Conservation (phyloP, 2,797 vertebrate genomes). For the Semotilus atromaculatus region DNA sequence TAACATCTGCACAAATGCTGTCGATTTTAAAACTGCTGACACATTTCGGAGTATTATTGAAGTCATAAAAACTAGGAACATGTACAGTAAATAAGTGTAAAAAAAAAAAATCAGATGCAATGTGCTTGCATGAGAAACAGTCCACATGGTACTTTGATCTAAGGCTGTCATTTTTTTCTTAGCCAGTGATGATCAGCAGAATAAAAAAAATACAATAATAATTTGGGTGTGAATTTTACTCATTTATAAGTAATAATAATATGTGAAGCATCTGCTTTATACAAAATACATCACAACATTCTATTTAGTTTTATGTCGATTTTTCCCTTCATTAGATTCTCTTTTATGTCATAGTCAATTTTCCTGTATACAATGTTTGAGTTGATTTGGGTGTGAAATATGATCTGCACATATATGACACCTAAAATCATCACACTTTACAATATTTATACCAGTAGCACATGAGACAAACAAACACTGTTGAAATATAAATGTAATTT, state of each 20-base stretch:
- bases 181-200: constrained; percentile 68
- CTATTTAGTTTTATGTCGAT: not conserved
- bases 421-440: not conserved
- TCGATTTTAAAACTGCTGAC: constrained; percentile 47
- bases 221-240: not conserved
- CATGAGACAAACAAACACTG: not conserved
- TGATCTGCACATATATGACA: not conserved
- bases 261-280: not conserved
- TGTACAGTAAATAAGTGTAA: constrained; percentile 29
- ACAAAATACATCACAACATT: not conserved
- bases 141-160: constrained; percentile 68
- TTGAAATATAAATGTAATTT: not conserved
- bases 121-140: constrained; percentile 71
- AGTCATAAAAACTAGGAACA: not conserved
- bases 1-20: constrained; percentile 19
- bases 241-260: not conserved
- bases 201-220: constrained; percentile 75
- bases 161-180: constrained; percentile 68
- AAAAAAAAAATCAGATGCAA: constrained; percentile 58
- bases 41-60: not conserved
- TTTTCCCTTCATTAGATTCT: not conserved
- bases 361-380: not conserved
- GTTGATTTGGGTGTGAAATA: not conserved
- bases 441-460: not conserved
- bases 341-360: not conserved